Conservation (phyloP, 2,888 invertebrate genomes). For the Dorcus parallelipipedus region DNA sequence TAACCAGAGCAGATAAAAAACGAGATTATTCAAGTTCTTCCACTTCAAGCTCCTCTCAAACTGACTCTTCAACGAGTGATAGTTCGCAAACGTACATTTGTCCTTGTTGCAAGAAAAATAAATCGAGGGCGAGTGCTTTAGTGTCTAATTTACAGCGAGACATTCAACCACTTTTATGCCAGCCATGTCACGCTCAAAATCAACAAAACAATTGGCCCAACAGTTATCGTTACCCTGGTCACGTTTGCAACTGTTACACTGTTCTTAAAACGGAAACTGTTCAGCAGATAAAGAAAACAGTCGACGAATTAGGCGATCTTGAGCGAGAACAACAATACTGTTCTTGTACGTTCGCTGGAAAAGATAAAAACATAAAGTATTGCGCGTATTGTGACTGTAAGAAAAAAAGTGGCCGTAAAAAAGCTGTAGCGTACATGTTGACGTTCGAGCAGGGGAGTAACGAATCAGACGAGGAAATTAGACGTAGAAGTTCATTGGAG, state of each 20-base stretch:
- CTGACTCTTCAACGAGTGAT: conserved; percentile 7
- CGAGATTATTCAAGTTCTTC: not conserved
- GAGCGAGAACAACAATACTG: conserved; percentile 30
- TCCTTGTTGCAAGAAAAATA: conserved; percentile 13
- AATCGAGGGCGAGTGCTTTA: not conserved
- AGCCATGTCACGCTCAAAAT: conserved; percentile 23
- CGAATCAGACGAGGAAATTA: conserved; percentile 19
- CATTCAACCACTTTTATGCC: conserved; percentile 18
- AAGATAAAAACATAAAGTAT: conserved; percentile 3
- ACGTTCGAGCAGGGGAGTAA: conserved; percentile 20
- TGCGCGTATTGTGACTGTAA: conserved; percentile 16
- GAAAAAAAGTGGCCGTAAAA: conserved; percentile 12
- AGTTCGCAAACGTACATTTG: conserved; percentile 6
- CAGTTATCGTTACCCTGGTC: conserved; percentile 19
- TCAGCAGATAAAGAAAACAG: conserved; percentile 29
- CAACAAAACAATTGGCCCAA: conserved; percentile 13
- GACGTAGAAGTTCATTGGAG: conserved; percentile 23
- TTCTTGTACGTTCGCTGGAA: conserved; percentile 18
- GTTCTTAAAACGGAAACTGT: conserved; percentile 15
- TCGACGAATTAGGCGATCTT: conserved; percentile 46
- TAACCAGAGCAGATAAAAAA: too few relatives aligned
- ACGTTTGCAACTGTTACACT: conserved; percentile 25
- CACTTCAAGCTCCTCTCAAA: conserved; percentile 2
- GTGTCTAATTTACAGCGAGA: conserved; percentile 1
- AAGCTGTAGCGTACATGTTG: conserved; percentile 23